Base-by-base conservation (phyloP, 2,888 invertebrate species). In the Fragum whitleyi region DNA sequence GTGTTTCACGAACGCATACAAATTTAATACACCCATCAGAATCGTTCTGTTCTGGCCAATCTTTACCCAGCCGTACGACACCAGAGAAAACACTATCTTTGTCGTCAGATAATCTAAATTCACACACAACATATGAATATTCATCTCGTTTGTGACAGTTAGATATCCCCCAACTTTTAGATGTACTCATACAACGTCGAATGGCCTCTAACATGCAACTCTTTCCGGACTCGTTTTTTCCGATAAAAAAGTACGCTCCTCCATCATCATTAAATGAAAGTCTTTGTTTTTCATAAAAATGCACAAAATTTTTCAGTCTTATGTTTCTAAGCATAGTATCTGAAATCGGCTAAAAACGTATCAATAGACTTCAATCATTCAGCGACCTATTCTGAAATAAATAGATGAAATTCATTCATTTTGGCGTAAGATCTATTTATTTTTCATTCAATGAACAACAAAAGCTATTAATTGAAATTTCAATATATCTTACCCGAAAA, bases 261-360 rank as follows among this genome's bases (percentile, higher is more conserved):
- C 74, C 68, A n/a, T n/a, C n/a, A n/a, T n/a, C n/a, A 6, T 47
- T 28, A 32, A 73, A 62, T 0, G 61, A 42, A 21, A 73, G 29
- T 16, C n/a, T 29, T 23, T 62, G 62, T 51, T 62, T 47, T 19
- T 47, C 62, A 16, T 73, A 16, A n/a, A 73, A 73, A 65, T 62
- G 73, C 2, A 73, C 62, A 59, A 73, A 73, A 28, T 62, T 73
- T 21, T 61, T 73, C 9, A 73, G 39, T 53, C 42, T 16, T 23
- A 62, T 42, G 14, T 51, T 23, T 65, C 53, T 39, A 57, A 73
- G 42, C 73, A 73, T 73, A 11, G 1, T 26, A 23, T 42, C 61
- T n/a, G 29, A 14, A 57, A 57, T n/a, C n/a, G n/a, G n/a, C n/a
- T n/a, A n/a, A n/a, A n/a, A n/a, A n/a, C n/a, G n/a, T n/a, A n/a